phyloP scores from a whole-genome alignment of 2,113 vertebrate species.

The Climacteris rufus region DNA sequence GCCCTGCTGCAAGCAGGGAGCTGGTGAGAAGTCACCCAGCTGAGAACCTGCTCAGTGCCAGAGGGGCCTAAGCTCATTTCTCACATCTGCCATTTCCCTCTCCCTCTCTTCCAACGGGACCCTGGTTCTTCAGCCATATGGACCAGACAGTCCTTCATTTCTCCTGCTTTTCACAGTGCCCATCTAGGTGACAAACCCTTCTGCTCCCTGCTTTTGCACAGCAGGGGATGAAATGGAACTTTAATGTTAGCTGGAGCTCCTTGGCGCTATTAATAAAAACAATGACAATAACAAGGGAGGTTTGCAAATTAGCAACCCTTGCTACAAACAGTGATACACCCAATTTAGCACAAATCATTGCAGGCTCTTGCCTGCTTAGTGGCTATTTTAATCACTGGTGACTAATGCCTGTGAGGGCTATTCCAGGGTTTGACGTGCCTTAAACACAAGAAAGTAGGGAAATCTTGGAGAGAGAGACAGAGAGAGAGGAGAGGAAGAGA shows the following conservation, averaged over 20 bases:
- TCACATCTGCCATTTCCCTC: neutral
- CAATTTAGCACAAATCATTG: constrained; percentile 54
- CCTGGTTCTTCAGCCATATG: neutral
- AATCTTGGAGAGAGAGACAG: neutral
- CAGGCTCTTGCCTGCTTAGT: constrained; percentile 52
- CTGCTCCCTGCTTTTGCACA: neutral
- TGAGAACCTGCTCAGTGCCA: neutral
- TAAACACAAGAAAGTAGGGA: constrained; percentile 28
- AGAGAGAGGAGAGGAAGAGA: neutral
- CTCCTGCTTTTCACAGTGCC: neutral
- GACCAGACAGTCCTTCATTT: neutral
- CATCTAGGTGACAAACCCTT: neutral
- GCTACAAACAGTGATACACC: constrained; percentile 49
- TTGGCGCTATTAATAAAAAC: constrained; percentile 25
- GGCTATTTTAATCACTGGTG: constrained; percentile 60
- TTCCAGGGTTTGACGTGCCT: constrained; percentile 58
- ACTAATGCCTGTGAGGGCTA: constrained; percentile 62
- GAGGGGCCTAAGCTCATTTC: neutral
- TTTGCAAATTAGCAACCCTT: constrained; percentile 54
- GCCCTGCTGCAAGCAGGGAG: neutral
- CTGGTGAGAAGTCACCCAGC: neutral
- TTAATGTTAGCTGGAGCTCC: constrained; percentile 18
- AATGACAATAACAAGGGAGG: constrained; percentile 24
- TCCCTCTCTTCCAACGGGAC: neutral
- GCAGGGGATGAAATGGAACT: neutral